These are phyloP conservation scores for Liposcelis brunnea DNA, from an alignment of 2,888 invertebrate species.

Conservation along the genomic window DNA sequence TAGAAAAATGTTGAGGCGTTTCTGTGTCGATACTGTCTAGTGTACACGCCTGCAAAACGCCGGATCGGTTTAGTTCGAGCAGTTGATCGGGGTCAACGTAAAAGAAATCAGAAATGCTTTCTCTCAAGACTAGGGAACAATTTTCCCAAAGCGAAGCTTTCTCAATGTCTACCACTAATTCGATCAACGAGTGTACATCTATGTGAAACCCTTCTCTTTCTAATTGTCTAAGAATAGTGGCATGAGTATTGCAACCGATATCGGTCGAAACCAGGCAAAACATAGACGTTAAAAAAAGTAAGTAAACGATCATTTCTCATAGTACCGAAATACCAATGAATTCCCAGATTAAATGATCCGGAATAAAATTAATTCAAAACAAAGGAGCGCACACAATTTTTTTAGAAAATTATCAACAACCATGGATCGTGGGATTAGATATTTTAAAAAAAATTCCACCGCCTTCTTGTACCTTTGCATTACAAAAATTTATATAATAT, in stretches of 20 bases:
- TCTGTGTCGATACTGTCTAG: not conserved
- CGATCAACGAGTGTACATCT: not conserved
- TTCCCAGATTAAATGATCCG: no score
- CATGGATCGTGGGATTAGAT: no score
- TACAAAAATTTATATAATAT: no score
- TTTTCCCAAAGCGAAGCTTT: not conserved
- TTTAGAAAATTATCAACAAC: no score
- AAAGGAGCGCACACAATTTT: no score
- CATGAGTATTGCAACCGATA: not conserved
- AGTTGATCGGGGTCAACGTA: not conserved
- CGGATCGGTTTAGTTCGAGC: not conserved
- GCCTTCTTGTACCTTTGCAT: no score
- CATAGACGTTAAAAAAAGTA: no score
- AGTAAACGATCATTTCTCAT: no score
- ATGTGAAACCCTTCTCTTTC: conserved; percentile 3
- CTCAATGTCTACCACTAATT: not conserved
- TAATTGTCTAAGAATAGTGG: conserved; percentile 2
- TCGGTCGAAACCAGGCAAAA: no score
- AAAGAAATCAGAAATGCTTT: not conserved
- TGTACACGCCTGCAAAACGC: not conserved
- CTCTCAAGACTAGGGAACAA: not conserved
- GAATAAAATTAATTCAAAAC: no score
- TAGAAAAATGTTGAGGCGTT: not conserved
- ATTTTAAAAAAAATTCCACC: no score
- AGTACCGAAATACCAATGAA: no score